Base-by-base conservation (phyloP, 2,797 vertebrate genomes). In the Acipenser oxyrinchus region DNA sequence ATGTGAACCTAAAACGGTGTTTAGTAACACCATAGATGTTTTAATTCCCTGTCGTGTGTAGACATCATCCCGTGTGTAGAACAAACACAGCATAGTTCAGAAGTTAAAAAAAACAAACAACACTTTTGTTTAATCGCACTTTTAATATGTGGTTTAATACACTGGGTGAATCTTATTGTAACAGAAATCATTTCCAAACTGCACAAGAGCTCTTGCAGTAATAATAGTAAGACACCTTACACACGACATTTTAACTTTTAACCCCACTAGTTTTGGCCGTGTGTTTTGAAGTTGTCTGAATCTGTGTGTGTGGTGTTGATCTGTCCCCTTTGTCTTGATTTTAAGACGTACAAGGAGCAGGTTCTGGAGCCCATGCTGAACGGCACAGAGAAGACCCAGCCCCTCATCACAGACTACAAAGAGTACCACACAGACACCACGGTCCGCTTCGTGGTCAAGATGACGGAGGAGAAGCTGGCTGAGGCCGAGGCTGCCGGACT, bases 361-460 rank as follows among this genome's bases (percentile, higher is more conserved):
- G 93, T 99, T 61, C 82, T 99, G 81, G 97, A 99, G 78, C 88
- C 88, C 0, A 99, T 99, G 97, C 67, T 99, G 76, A 96, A 91
- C 0, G 96, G 96, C 68, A 93, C 93, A 0, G 95, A 99, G 66
- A 99, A 99, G 86, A 90, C 89, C 1, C 92, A 93, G 0, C 64
- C 96, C 58, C 89, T 99, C n/a, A 98, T 99, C 84, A 93, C 89
- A 0, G 95, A 98, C 84, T 99, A 97, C 66, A 95, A 90, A 70
- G 96, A 99, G 15, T 99, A 99, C 76, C 96, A 99, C 85, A 99
- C 97, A 0, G 97, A 99, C 76, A 91, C 92, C 51, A 98, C 95
- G 0, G 97, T 99, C 69, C 95, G 88, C 71, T 99, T 99, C 10
- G 66, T 94, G 60, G 80, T 99, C 72, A 99, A 92, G 82, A 95